A percentile compares a stretch with the other conserved stretches of the same genome.
phyloP scores from a whole-genome alignment of 2,797 vertebrate species.

The Cottoperca gobio region DNA sequence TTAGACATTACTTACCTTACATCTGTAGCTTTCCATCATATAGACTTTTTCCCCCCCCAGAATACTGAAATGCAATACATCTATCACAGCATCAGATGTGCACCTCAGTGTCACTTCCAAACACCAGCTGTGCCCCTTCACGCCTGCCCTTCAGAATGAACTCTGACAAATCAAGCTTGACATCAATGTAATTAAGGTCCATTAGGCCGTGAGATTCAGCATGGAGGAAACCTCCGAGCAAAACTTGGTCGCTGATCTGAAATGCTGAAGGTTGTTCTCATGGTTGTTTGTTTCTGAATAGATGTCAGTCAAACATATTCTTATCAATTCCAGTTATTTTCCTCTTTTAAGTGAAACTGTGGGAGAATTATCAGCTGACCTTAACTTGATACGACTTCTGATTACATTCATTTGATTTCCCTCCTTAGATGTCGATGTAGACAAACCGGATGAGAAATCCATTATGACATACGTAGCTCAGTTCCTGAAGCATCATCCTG shows the following conservation, averaged over 20 bases:
- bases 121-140: conserved; percentile 80
- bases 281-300: conserved; percentile 25
- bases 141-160: conserved; percentile 78
- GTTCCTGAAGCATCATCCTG: conserved; percentile 94
- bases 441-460: conserved; percentile 98
- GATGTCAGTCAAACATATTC: conserved; percentile 11
- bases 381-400: conserved; percentile 4
- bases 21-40: conserved; percentile 12
- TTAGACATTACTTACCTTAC: not conserved
- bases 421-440: conserved; percentile 94
- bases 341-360: not conserved
- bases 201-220: conserved; percentile 73
- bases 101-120: conserved; percentile 56
- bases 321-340: conserved; percentile 6
- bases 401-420: conserved; percentile 23
- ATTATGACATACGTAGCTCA: conserved; percentile 99
- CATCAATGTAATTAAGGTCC: conserved; percentile 79
- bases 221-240: conserved; percentile 40
- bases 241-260: conserved; percentile 45
- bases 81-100: conserved; percentile 56
- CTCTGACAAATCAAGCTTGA: conserved; percentile 83
- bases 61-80: conserved; percentile 18
- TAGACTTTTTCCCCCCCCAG: not conserved
- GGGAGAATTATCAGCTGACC: not conserved
- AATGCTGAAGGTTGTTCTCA: conserved; percentile 40